A percentile compares a stretch with the other conserved stretches of the same genome.
phyloP scores from a whole-genome alignment of 2,888 invertebrate species.

The Thalpophila matura region DNA sequence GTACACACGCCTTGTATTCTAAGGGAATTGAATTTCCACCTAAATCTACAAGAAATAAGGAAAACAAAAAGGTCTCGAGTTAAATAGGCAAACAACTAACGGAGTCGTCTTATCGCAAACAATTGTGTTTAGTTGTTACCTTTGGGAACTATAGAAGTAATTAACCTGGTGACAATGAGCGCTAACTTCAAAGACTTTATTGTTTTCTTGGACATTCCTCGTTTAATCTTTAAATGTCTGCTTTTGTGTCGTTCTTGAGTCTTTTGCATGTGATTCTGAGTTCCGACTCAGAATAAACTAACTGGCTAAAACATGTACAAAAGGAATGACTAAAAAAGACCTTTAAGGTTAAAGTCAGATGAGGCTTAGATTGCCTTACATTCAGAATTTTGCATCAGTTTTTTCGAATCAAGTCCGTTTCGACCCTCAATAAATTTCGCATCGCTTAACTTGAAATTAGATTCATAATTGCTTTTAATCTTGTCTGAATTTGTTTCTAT shows the following conservation, averaged over 20 bases:
- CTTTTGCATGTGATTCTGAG: no score
- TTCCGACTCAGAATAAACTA: no score
- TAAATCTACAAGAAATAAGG: conserved; percentile 64
- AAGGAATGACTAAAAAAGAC: no score
- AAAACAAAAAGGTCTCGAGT: conserved; percentile 51
- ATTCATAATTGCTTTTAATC: conserved; percentile 4
- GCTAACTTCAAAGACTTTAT: conserved; percentile 5
- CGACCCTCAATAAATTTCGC: conserved; percentile 25
- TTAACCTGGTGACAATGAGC: conserved; percentile 25
- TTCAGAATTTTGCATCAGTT: conserved; percentile 7
- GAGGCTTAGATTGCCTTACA: conserved; percentile 11
- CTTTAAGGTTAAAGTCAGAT: conserved; percentile 16
- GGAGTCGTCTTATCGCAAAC: conserved; percentile 29
- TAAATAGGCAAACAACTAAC: conserved; percentile 59
- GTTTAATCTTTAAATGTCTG: conserved; percentile 19
- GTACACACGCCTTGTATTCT: conserved; percentile 63
- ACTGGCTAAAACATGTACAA: no score
- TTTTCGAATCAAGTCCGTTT: conserved; percentile 16
- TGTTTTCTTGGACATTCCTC: conserved; percentile 6
- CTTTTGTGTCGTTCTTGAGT: conserved; percentile 16
- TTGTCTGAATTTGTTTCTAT: conserved; percentile 14
- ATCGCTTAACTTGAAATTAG: conserved; percentile 13
- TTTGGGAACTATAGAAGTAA: conserved; percentile 23
- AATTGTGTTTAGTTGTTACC: conserved; percentile 42
- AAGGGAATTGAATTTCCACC: conserved; percentile 63